A percentile compares a stretch with the other conserved stretches of the same genome.
Conservation (phyloP, 2,113 vertebrate genomes). For the Laticauda laticaudata region DNA sequence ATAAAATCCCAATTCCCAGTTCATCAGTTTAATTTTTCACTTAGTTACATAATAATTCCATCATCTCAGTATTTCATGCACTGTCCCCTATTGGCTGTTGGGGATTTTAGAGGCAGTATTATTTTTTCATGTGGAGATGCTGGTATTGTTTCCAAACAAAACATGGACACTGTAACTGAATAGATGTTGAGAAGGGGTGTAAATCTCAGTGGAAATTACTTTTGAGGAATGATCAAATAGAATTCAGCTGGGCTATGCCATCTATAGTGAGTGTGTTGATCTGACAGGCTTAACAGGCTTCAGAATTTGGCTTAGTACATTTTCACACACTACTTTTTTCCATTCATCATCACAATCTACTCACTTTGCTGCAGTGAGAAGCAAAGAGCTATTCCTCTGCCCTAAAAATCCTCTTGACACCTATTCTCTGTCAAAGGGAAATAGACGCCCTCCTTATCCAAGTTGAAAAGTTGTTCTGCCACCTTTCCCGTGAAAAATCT, state of each 20-base stretch:
- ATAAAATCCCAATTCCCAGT: not conserved
- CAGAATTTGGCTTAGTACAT: not conserved
- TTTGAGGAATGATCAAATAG: not conserved
- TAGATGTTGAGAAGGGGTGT: not conserved
- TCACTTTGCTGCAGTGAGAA: not conserved
- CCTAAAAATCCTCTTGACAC: not conserved
- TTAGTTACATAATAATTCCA: not conserved
- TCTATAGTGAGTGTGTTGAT: not conserved
- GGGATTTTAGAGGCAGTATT: not conserved
- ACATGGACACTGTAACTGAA: not conserved
- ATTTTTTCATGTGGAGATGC: not conserved
- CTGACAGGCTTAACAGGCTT: not conserved
- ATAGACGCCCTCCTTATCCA: not conserved
- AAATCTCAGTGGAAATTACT: not conserved
- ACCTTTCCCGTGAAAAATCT: not conserved
- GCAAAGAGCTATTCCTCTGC: not conserved
- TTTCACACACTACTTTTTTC: not conserved
- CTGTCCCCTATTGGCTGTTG: not conserved
- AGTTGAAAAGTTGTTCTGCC: not conserved
- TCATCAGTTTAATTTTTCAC: not conserved
- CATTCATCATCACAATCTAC: not conserved
- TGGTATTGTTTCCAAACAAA: not conserved
- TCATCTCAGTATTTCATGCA: not conserved
- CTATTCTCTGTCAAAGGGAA: not conserved
- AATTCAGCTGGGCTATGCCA: not conserved